These are phyloP conservation scores for Chorisops tibialis DNA, from an alignment of 2,888 invertebrate genomes.

Conservation along the genomic window DNA sequence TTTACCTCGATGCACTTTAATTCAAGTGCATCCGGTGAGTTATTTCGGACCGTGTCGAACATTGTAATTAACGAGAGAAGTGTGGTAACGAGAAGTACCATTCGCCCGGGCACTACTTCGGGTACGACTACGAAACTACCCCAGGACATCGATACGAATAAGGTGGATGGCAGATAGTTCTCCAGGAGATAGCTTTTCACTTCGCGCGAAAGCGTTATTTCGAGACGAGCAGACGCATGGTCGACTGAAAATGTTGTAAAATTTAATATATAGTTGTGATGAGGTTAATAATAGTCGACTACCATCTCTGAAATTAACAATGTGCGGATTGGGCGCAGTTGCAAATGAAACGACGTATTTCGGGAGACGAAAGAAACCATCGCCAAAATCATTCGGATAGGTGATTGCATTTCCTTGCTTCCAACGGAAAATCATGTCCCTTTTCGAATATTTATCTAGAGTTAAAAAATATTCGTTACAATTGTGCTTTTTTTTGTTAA, in stretches of 20 bases:
- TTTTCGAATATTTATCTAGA: constrained; percentile 60
- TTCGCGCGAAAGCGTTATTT: constrained; percentile 61
- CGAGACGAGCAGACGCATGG: constrained; percentile 60
- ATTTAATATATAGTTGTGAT: too few species aligned
- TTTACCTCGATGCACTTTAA: constrained; percentile 59
- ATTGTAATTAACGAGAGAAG: constrained; percentile 62
- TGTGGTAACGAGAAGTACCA: constrained; percentile 61
- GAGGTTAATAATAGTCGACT: too few species aligned
- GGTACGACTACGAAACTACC: constrained; percentile 65
- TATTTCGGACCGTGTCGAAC: constrained; percentile 66
- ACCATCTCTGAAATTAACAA: constrained; percentile 64
- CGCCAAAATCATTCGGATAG: constrained; percentile 55
- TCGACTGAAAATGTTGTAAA: constrained; percentile 52
- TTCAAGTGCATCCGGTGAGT: constrained; percentile 62
- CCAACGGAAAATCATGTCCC: constrained; percentile 63
- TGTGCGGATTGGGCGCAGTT: constrained; percentile 60
- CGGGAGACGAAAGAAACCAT: constrained; percentile 58
- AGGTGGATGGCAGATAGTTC: constrained; percentile 62
- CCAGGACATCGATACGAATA: constrained; percentile 66
- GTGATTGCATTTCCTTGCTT: constrained; percentile 57
- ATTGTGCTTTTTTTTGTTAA: too few species aligned
- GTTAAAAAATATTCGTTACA: too few species aligned
- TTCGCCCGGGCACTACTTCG: constrained; percentile 63
- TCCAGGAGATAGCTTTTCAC: constrained; percentile 61
- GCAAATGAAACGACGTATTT: constrained; percentile 64